These are phyloP conservation scores for Cheirogaleus medius DNA, from an alignment of 2,113 vertebrate species.

Conservation along the genomic window DNA sequence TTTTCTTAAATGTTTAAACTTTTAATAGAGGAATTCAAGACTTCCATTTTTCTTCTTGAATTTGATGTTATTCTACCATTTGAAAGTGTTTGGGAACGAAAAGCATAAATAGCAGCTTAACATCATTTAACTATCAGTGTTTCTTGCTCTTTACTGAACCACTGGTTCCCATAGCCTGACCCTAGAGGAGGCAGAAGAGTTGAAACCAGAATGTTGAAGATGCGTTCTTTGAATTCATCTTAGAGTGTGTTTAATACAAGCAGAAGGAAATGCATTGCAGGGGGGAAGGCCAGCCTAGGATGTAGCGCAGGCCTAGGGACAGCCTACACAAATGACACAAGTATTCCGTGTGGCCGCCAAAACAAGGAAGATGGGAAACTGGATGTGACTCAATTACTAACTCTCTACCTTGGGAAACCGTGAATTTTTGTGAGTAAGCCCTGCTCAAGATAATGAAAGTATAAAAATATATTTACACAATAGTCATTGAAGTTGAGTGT, in stretches of 20 bases:
- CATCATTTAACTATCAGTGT: background rate
- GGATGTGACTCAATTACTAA: background rate
- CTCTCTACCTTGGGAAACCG: background rate
- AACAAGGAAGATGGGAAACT: background rate
- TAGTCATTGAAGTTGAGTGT: constrained; percentile 65
- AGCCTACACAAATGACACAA: background rate
- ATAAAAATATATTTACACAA: constrained; percentile 78
- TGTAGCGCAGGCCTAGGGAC: background rate
- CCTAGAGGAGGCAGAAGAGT: background rate
- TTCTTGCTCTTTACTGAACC: background rate
- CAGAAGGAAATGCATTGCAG: background rate
- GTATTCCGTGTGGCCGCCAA: background rate
- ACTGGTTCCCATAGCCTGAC: background rate
- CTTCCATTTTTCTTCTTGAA: background rate
- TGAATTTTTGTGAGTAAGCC: constrained; percentile 47
- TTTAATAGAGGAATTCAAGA: background rate
- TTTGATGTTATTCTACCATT: background rate
- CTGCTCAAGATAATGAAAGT: constrained; percentile 76
- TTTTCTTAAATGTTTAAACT: background rate
- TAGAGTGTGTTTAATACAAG: background rate
- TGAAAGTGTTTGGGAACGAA: background rate
- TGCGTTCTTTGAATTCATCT: background rate
- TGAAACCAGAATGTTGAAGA: background rate
- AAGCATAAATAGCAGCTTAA: background rate
- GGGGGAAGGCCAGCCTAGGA: background rate